These are phyloP conservation scores for Furcifer pardalis DNA, from an alignment of 2,797 vertebrate genomes.

Conservation along the genomic window DNA sequence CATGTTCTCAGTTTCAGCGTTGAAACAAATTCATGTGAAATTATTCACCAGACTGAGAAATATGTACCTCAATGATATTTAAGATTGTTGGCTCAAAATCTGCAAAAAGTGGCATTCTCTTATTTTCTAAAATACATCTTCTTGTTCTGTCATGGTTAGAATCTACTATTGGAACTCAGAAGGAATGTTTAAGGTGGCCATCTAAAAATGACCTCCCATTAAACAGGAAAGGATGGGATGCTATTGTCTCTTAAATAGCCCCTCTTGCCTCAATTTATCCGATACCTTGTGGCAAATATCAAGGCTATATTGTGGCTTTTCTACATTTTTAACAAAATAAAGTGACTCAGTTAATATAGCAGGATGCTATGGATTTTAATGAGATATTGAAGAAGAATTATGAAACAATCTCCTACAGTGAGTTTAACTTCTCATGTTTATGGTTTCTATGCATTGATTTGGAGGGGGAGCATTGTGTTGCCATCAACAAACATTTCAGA, in stretches of 20 bases:
- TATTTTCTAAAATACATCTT: not conserved
- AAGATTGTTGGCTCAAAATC: not conserved
- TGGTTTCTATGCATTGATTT: not conserved
- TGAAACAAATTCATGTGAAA: not conserved
- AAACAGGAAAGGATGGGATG: not conserved
- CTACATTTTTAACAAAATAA: not conserved
- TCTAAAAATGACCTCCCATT: not conserved
- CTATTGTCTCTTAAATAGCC: not conserved
- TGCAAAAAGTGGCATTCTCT: not conserved
- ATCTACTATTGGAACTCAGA: not conserved
- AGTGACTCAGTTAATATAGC: not conserved
- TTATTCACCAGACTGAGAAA: not conserved
- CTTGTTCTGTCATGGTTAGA: not conserved
- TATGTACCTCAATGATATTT: not conserved
- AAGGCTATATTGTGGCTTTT: not conserved
- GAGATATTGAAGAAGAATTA: not conserved
- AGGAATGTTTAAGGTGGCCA: not conserved
- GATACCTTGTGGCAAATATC: not conserved
- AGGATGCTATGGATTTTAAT: not conserved
- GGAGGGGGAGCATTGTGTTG: conserved; percentile 5
- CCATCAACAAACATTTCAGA: conserved; percentile 29
- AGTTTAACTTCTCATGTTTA: too few relatives aligned
- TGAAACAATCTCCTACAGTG: not conserved
- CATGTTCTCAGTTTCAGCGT: not conserved
- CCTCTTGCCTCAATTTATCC: not conserved